Evolutionary conservation across 2,113 vertebrate genomes (phyloP), one percentile per base, ranked within the genome.

Genomic region (Xerus inauris): DNA sequence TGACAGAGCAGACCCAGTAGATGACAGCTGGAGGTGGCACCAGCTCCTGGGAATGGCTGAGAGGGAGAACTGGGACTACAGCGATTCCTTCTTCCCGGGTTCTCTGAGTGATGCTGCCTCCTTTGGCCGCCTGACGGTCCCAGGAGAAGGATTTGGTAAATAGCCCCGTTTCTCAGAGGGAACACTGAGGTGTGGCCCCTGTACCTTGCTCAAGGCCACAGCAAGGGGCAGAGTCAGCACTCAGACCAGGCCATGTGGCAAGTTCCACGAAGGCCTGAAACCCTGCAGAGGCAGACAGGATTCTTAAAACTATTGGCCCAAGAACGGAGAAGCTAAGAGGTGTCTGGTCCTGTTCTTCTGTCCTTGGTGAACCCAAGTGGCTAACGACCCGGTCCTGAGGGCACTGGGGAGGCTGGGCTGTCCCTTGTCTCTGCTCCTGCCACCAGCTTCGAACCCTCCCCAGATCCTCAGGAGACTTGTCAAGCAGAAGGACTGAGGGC

Each of bases 31-130:
- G 6, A 54, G 22, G 17, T 30, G 30, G 75, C n/a, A n/a, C n/a
- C n/a, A n/a, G n/a, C n/a, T n/a, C n/a, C n/a, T n/a, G n/a, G n/a
- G n/a, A n/a, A n/a, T n/a, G n/a, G n/a, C n/a, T n/a, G n/a, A n/a
- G n/a, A n/a, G n/a, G n/a, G n/a, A n/a, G n/a, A n/a, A n/a, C n/a
- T n/a, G n/a, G n/a, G n/a, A n/a, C n/a, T n/a, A n/a, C n/a, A n/a
- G n/a, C n/a, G n/a, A n/a, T n/a, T n/a, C n/a, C n/a, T n/a, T n/a
- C n/a, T n/a, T n/a, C n/a, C n/a, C n/a, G n/a, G n/a, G 69, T 24
- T 40, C 54, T 30, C 12, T 3, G 5, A 8, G 4, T 6, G 0
- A 6, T 20, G 54, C 51, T 13, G 28, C 19, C 54, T 35, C 71
- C 20, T 30, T 49, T 2, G 49, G 19, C 59, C 6, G 47, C 12